Evolutionary conservation across 2,888 invertebrate genomes (phyloP).

Genomic region (Tromatobia lineatoria): DNA sequence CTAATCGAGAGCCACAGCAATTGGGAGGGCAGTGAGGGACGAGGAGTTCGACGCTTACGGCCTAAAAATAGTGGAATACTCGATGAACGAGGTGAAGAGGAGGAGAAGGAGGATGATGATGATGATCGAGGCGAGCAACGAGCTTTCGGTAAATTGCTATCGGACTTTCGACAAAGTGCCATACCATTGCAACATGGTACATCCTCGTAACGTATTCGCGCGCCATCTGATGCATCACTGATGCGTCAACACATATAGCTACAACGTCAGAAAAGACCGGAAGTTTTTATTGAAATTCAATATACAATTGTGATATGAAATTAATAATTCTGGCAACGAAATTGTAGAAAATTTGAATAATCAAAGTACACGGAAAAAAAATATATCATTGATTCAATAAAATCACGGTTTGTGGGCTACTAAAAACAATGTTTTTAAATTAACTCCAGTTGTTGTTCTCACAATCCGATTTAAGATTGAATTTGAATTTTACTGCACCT

Average conservation of each 20-base stretch:
- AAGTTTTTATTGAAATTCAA: too few relatives aligned
- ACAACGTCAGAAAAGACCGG: too few relatives aligned
- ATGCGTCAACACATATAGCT: background rate
- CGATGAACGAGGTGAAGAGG: conserved; percentile 11
- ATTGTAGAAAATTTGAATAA: too few relatives aligned
- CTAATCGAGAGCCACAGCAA: conserved; percentile 1
- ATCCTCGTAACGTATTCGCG: background rate
- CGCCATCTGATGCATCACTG: background rate
- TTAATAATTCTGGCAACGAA: too few relatives aligned
- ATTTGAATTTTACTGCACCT: too few relatives aligned
- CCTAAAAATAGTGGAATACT: conserved; percentile 53
- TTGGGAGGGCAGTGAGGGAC: conserved; percentile 15
- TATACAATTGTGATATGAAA: too few relatives aligned
- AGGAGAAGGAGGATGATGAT: background rate
- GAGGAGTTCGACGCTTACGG: conserved; percentile 26
- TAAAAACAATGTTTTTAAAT: too few relatives aligned
- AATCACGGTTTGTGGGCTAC: too few relatives aligned
- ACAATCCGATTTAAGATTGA: too few relatives aligned
- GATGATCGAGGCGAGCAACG: conserved; percentile 32
- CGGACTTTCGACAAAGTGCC: conserved; percentile 11
- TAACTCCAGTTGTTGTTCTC: too few relatives aligned
- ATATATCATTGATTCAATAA: too few relatives aligned
- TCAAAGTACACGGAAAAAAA: too few relatives aligned
- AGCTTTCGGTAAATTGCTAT: conserved; percentile 50
- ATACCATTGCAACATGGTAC: background rate